Evolutionary conservation across 2,797 vertebrate genomes (phyloP).

Genomic region (Sebastes vulpes): DNA sequence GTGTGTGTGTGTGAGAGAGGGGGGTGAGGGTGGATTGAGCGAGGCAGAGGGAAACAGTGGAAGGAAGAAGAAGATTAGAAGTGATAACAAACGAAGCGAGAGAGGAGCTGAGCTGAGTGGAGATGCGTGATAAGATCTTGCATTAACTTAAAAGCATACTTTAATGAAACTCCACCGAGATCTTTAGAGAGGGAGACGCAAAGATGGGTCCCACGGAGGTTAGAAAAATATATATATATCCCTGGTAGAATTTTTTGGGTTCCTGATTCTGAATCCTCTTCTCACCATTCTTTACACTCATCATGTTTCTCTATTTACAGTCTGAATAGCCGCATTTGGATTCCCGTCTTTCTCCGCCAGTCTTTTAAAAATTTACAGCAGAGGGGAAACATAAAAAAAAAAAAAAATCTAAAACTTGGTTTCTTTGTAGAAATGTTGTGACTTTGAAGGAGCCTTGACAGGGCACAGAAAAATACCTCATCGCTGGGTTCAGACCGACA

Average conservation of each 20-base stretch:
- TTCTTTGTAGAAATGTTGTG: conserved; percentile 14
- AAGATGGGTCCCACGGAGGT: conserved; percentile 46
- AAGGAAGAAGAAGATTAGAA: conserved; percentile 71
- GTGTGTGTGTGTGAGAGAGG: conserved; percentile 18
- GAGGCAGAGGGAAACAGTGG: conserved; percentile 50
- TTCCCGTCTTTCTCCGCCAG: background rate
- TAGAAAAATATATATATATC: conserved; percentile 53
- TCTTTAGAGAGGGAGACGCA: conserved; percentile 53
- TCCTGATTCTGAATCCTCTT: conserved; percentile 1
- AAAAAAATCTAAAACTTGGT: background rate
- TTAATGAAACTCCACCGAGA: conserved; percentile 75
- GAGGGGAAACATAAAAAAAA: background rate
- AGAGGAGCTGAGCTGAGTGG: conserved; percentile 54
- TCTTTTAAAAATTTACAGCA: background rate
- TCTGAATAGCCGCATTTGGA: background rate
- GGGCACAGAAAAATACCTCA: background rate
- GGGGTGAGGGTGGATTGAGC: conserved; percentile 20
- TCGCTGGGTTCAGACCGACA: conserved; percentile 29
- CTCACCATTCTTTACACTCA: conserved; percentile 26
- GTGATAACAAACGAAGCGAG: conserved; percentile 72
- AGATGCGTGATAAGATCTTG: conserved; percentile 73
- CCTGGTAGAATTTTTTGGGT: conserved; percentile 17
- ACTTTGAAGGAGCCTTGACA: conserved; percentile 9
- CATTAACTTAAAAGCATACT: conserved; percentile 81
- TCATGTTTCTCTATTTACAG: conserved; percentile 27